Conservation (phyloP, 2,113 vertebrate genomes). For the Atrichornis clamosus region DNA sequence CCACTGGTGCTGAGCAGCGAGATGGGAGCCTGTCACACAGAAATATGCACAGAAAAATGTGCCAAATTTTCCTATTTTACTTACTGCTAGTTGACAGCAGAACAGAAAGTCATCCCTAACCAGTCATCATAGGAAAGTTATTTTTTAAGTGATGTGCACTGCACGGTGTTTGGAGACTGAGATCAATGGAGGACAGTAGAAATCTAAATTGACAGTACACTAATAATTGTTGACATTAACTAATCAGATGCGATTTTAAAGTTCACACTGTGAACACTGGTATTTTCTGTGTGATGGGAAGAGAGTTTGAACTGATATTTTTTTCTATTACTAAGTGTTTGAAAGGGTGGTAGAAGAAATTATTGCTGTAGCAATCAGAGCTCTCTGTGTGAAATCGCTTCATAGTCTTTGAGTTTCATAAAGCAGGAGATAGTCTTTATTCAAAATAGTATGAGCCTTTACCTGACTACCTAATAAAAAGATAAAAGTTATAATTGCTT, state of each 20-base stretch:
- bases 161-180: background rate
- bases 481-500: background rate
- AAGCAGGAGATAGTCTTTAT: conserved; percentile 25
- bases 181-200: background rate
- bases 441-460: conserved; percentile 38
- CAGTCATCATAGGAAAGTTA: background rate
- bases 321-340: conserved; percentile 62
- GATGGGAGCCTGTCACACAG: background rate
- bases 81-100: background rate
- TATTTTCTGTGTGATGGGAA: conserved; percentile 45
- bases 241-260: conserved; percentile 44
- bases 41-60: background rate
- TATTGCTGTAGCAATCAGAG: conserved; percentile 68
- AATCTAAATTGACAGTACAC: background rate
- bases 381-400: conserved; percentile 71
- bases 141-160: background rate
- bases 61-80: background rate
- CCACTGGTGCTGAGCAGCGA: background rate
- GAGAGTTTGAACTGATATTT: conserved; percentile 33
- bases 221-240: conserved; percentile 11
- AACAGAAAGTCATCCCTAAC: background rate
- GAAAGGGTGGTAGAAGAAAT: conserved; percentile 72
- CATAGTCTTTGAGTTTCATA: conserved; percentile 16
- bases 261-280: conserved; percentile 38
- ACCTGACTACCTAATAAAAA: conserved; percentile 37